Evolutionary conservation across 1,140 invertebrate genomes (phyloP), one percentile per base, ranked within the genome.

Genomic region (Rhizoglyphus robini): DNA sequence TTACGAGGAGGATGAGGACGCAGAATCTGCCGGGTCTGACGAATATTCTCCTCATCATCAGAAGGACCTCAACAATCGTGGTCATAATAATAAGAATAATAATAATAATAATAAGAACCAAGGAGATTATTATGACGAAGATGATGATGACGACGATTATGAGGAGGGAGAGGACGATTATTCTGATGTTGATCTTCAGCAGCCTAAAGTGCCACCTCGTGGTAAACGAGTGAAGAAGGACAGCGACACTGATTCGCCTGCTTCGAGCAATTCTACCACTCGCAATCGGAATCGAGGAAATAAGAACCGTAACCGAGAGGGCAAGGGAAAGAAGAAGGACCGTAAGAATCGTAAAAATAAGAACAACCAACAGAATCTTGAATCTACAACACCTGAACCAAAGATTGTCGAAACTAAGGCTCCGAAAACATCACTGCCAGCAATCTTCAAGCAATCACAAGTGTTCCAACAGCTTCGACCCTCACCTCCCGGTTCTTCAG

Each of bases 91-190:
- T n/a, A n/a, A n/a, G n/a, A n/a, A n/a, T n/a, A n/a, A n/a, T n/a
- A n/a, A n/a, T n/a, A n/a, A n/a, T n/a, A n/a, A n/a, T n/a, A n/a
- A n/a, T n/a, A n/a, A n/a, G n/a, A n/a, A n/a, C n/a, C n/a, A n/a
- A n/a, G n/a, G n/a, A n/a, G n/a, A n/a, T n/a, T n/a, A n/a, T 29
- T 13, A 63, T 46, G 36, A 51, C 4, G 36, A 63, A 2, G 34
- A 38, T 61, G 59, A 61, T 61, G 49, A 61, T 61, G 59, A 61
- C n/a, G 1, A 38, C 38, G 13, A 61, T 11, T 1, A 38, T 51
- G 59, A 61, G 2, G 59, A 61, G 15, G 59, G 38, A 31, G 34
- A 38, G n/a, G 59, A n/a, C 38, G 61, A 63, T 3, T 15, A 63
- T 20, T 48, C 38, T 25, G 34, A 51, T 59, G 57, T 20, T 30